Percentiles rank a stretch among this genome's conserved stretches.
Evolutionary conservation across 35 echinoderm and acorn worm genomes (phyloP).

Genomic region (Chiridota heheva): DNA sequence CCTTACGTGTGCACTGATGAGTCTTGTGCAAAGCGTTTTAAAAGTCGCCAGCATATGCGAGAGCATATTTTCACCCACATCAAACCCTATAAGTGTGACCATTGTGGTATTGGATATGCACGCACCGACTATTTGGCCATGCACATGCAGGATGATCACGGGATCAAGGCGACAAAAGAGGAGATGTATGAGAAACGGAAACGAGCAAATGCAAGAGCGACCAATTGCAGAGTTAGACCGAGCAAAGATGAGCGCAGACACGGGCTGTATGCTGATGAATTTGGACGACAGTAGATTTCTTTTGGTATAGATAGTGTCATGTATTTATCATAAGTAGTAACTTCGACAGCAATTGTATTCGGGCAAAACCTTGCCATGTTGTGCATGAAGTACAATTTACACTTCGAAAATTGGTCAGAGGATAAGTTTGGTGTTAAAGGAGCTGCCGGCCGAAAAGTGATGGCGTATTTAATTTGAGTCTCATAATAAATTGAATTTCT

Average conservation of each 20-base stretch:
- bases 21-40: constrained; percentile 76
- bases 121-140: constrained; percentile 94
- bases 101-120: constrained; percentile 74
- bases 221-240: constrained; percentile 56
- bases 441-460: no score
- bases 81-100: constrained; percentile 90
- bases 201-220: constrained; percentile 79
- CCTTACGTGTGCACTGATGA: constrained; percentile 71
- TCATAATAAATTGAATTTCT: no score
- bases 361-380: no score
- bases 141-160: constrained; percentile 90
- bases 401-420: no score
- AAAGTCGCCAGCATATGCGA: constrained; percentile 96
- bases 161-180: constrained; percentile 71
- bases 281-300: no score
- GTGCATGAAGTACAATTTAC: no score
- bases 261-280: constrained; percentile 37
- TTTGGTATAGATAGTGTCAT: no score
- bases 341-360: no score
- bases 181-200: constrained; percentile 87
- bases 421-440: no score
- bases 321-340: no score
- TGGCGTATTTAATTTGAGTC: no score
- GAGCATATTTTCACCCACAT: constrained; percentile 99
- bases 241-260: constrained; percentile 70